These are phyloP conservation scores for Pachypsylla venusta DNA, from an alignment of 1,140 invertebrate genomes.

Conservation along the genomic window DNA sequence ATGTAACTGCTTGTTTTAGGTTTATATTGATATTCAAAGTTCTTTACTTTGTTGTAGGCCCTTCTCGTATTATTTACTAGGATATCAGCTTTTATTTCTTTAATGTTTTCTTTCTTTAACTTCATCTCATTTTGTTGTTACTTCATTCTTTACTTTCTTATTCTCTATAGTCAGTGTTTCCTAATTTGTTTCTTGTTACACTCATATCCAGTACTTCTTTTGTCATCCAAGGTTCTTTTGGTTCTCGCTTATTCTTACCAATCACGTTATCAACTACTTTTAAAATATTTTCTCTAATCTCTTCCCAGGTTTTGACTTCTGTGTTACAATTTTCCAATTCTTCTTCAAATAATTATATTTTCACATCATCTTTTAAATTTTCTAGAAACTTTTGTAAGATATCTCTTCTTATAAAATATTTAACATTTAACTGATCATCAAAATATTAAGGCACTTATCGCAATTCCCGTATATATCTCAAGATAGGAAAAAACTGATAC, in stretches of 20 bases:
- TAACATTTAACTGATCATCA: conserved; percentile 8
- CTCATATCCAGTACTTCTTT: conserved; percentile 10
- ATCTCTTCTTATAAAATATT: neutral
- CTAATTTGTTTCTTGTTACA: conserved; percentile 2
- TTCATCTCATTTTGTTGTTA: neutral
- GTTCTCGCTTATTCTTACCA: conserved; percentile 1
- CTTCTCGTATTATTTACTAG: conserved; percentile 8
- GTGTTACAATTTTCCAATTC: neutral
- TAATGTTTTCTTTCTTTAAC: conserved; percentile 10
- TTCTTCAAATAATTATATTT: neutral
- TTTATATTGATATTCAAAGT: neutral
- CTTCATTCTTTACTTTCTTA: conserved; percentile 11
- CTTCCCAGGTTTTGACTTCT: neutral
- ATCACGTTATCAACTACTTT: neutral
- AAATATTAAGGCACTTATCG: too few relatives aligned
- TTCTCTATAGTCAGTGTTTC: neutral
- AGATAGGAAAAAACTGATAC: too few relatives aligned
- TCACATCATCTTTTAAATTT: conserved; percentile 12
- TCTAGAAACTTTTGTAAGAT: neutral
- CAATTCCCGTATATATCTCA: too few relatives aligned
- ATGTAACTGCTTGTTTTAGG: conserved; percentile 12
- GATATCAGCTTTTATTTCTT: conserved; percentile 9
- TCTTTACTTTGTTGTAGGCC: conserved; percentile 10
- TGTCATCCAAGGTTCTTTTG: conserved; percentile 11
- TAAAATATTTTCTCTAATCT: neutral